Base-by-base conservation (phyloP, 2,797 vertebrate genomes). In the Enteromius unitaeniatus region DNA sequence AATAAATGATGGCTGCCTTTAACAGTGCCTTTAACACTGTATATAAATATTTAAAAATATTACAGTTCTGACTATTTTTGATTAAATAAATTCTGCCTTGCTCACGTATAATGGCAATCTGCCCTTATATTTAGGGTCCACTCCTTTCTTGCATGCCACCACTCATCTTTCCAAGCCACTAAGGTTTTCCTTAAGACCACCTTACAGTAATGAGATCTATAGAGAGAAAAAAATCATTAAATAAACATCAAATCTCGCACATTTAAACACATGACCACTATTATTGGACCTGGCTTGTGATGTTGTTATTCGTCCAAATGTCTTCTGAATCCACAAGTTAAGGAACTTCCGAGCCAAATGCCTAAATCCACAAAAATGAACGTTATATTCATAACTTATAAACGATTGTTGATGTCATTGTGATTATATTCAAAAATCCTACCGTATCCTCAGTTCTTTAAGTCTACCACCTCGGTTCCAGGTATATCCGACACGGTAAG, bases 301-400 rank as follows among this genome's bases (percentile, higher is more conserved):
- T 82, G 95, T 96, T 67, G 92, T 92, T 83, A 97, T 85, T 90
- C 93, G 93, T 79, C 97, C 98, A 93, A 99, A 99, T 2, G 96
- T 96, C 60, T 93, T 95, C 82, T 80, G 89, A 51, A 95, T 94
- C 98, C 98, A 99, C 85, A 97, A 91, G 87, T 81, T 91, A 40
- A 99, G 92, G 88, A 96, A 99, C 87, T 98, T 99, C 88, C 96
- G 95, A 78, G 95, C 93, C 85, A 99, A 85, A 62, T 96, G 95
- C 62, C 97, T 99, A 90, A 40, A 93, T 40, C 55, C 8, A 3
- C 34, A 77, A 6, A 51, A 2, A 37, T 64, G 4, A 58, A 28
- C 28, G 28, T 28, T 28, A 28, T 11, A 77, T 60, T 37, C 19
- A 47, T 7, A 55, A 74, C 3, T 10, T 14, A 26, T 47, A n/a